Evolutionary conservation across 2,113 vertebrate species (phyloP).

Genomic region (Eptatretus burgeri): DNA sequence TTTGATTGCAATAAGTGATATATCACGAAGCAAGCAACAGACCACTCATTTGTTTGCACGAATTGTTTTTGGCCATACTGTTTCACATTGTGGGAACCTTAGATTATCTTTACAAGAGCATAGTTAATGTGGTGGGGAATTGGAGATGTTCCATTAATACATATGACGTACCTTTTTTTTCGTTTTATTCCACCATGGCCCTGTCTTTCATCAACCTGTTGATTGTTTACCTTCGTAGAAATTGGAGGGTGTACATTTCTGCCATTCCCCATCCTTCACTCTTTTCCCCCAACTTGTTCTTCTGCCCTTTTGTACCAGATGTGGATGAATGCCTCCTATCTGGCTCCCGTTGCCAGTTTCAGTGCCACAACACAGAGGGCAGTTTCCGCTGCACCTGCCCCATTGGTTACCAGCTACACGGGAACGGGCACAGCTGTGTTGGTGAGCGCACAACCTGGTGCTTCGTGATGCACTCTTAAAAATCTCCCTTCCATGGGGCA

Average conservation of each 20-base stretch:
- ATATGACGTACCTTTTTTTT: not conserved
- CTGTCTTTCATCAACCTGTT: not conserved
- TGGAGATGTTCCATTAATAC: too few species aligned
- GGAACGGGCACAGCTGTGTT: slow-evolving; percentile 1
- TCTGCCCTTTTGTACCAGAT: not conserved
- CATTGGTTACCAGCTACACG: not conserved
- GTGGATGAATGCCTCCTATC: slow-evolving; percentile 1
- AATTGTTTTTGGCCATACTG: too few species aligned
- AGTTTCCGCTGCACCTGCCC: slow-evolving; percentile 6
- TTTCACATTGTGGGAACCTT: too few species aligned
- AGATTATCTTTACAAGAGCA: too few species aligned
- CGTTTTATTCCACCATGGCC: not conserved
- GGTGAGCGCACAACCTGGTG: not conserved
- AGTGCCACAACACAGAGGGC: slow-evolving; percentile 6
- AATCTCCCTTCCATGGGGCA: not conserved
- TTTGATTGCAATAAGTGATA: too few species aligned
- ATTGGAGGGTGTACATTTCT: not conserved
- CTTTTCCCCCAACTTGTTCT: not conserved
- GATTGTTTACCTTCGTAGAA: not conserved
- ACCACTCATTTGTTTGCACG: too few species aligned
- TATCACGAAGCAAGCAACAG: too few species aligned
- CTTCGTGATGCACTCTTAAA: not conserved
- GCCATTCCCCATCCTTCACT: not conserved
- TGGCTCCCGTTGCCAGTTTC: slow-evolving; percentile 1
- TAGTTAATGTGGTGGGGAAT: too few species aligned